These are phyloP conservation scores for Thomomys bottae DNA, from an alignment of 2,113 vertebrate species.

Conservation along the genomic window DNA sequence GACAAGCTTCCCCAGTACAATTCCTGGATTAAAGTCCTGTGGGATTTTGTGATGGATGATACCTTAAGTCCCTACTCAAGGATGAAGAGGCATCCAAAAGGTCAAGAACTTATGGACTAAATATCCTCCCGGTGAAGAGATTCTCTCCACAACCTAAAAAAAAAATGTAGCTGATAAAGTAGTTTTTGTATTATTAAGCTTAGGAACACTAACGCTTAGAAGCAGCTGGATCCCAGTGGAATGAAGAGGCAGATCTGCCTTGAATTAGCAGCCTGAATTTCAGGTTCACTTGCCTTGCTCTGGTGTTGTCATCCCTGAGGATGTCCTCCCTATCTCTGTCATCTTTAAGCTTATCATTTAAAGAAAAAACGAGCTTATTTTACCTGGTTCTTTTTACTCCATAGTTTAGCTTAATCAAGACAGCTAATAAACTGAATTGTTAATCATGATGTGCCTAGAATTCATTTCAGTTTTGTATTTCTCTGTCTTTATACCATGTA, in stretches of 20 bases:
- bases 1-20: constrained; percentile 94
- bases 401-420: constrained; percentile 63
- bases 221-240: not conserved
- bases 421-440: constrained; percentile 63
- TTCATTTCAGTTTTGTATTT: constrained; percentile 37
- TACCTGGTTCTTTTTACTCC: constrained; percentile 48
- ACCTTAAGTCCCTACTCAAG: constrained; percentile 95
- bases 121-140: not conserved
- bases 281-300: not conserved
- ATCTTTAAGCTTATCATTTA: constrained; percentile 26
- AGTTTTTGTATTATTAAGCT: constrained; percentile 37
- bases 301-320: not conserved
- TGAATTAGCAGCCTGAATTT: not conserved
- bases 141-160: constrained; percentile 48
- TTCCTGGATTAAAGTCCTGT: constrained; percentile 96
- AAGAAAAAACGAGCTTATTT: constrained; percentile 11
- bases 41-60: constrained; percentile 97
- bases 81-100: constrained; percentile 93
- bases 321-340: not conserved
- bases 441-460: constrained; percentile 45
- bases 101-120: constrained; percentile 92
- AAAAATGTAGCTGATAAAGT: constrained; percentile 45
- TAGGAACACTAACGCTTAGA: not conserved
- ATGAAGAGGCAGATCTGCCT: not conserved
- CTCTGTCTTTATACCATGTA: not conserved